Conservation (phyloP, 1,140 invertebrate genomes). For the Daktulosphaira vitifoliae region DNA sequence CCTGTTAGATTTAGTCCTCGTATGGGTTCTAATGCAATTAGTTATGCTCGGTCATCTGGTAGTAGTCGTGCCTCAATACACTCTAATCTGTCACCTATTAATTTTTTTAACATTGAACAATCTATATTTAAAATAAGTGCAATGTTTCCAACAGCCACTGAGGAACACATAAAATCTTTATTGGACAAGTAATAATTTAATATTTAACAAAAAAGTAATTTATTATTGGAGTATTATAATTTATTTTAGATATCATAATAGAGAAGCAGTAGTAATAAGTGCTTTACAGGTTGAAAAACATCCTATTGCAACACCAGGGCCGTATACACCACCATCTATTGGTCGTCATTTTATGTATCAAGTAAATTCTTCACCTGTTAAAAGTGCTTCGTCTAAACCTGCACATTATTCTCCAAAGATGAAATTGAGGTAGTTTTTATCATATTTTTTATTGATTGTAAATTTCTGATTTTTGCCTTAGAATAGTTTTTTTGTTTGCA, state of each 20-base stretch:
- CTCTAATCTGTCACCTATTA: conserved; percentile 42
- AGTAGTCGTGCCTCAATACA: conserved; percentile 46
- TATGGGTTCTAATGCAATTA: conserved; percentile 45
- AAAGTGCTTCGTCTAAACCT: conserved; percentile 46
- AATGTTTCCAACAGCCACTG: conserved; percentile 84
- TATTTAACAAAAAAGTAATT: conserved; percentile 1
- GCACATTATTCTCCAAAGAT: conserved; percentile 80
- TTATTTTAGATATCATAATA: conserved; percentile 73
- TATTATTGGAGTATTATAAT: neutral
- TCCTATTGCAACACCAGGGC: conserved; percentile 76
- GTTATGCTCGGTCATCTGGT: conserved; percentile 43
- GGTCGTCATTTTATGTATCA: conserved; percentile 34
- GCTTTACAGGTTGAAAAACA: conserved; percentile 87
- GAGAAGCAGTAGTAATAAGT: conserved; percentile 84
- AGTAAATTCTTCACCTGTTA: conserved; percentile 42
- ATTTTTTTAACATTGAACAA: conserved; percentile 49
- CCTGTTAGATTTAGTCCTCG: conserved; percentile 41
- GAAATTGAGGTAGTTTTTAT: conserved; percentile 66
- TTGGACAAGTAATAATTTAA: conserved; percentile 71
- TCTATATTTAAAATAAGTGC: conserved; percentile 72
- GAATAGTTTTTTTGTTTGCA: too few relatives aligned
- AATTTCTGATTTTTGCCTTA: too few relatives aligned
- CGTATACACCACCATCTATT: conserved; percentile 47
- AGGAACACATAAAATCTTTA: conserved; percentile 75
- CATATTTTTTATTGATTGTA: too few relatives aligned